Evolutionary conservation across 2,888 invertebrate genomes (phyloP).

Genomic region (Habroteleia sp.): DNA sequence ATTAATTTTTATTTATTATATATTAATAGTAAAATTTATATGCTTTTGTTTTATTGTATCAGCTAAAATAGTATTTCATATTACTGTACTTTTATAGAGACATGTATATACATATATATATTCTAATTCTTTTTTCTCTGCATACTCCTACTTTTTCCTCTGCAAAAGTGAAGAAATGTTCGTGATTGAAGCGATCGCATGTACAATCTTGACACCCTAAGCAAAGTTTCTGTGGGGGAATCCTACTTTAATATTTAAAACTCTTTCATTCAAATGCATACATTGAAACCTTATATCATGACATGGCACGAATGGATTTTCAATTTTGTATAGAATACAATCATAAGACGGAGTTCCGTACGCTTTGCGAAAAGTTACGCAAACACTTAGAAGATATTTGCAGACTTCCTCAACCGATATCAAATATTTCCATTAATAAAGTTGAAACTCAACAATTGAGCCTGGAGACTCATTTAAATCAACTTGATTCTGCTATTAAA

Average conservation of each 20-base stretch:
- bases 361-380: constrained; percentile 97
- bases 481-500: constrained; percentile 98
- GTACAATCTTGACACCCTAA: constrained; percentile 98
- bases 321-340: constrained; percentile 98
- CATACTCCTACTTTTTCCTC: no score
- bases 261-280: constrained; percentile 97
- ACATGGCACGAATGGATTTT: constrained; percentile 98
- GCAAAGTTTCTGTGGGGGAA: constrained; percentile 99
- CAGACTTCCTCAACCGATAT: constrained; percentile 92
- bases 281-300: constrained; percentile 98
- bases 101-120: no score
- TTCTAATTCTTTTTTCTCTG: no score
- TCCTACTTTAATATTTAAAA: constrained; percentile 99
- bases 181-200: constrained; percentile 98
- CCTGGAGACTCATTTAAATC: constrained; percentile 96
- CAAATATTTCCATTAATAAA: constrained; percentile 95
- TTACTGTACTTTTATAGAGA: no score
- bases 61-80: no score
- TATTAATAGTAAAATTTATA: no score
- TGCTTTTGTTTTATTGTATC: no score
- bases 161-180: constrained; percentile 98
- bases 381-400: constrained; percentile 98
- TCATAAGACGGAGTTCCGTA: constrained; percentile 98
- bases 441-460: constrained; percentile 98
- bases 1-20: no score